A percentile compares a stretch with the other conserved stretches of the same genome.
Evolutionary conservation across 2,797 vertebrate genomes (phyloP).

Genomic region (Falco berigora): DNA sequence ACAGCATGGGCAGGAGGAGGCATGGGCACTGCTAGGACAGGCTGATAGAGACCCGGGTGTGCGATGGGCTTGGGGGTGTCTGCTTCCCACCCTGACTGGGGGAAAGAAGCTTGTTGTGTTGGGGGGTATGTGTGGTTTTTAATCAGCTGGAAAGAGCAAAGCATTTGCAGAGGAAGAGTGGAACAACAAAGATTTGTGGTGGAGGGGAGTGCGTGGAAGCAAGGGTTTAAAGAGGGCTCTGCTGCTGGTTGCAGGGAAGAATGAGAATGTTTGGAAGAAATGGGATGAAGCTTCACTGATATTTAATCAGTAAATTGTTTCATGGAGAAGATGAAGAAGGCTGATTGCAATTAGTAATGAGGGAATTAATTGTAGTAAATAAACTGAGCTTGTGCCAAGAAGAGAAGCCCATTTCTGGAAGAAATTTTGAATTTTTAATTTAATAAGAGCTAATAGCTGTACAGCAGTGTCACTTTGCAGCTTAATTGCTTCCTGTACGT

Average conservation of each 20-base stretch:
- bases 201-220: neutral
- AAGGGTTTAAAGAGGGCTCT: neutral
- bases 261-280: neutral
- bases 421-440: neutral
- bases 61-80: neutral
- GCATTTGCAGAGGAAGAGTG: neutral
- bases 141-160: neutral
- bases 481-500: neutral
- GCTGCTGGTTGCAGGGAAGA: neutral
- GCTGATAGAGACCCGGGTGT: rapidly evolving
- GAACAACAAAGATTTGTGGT: rapidly evolving
- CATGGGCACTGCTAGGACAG: neutral
- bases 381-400: neutral
- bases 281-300: neutral
- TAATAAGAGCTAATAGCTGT: neutral
- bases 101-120: neutral
- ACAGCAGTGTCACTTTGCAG: neutral
- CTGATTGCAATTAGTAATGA: neutral
- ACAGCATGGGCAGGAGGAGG: neutral
- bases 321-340: neutral
- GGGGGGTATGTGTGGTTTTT: neutral
- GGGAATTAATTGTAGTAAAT: neutral
- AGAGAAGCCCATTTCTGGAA: neutral
- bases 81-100: rapidly evolving
- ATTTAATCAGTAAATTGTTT: neutral